Evolutionary conservation across 2,888 invertebrate species (phyloP), one percentile per base, ranked within the genome.

Genomic region (Odontocerum albicorne): DNA sequence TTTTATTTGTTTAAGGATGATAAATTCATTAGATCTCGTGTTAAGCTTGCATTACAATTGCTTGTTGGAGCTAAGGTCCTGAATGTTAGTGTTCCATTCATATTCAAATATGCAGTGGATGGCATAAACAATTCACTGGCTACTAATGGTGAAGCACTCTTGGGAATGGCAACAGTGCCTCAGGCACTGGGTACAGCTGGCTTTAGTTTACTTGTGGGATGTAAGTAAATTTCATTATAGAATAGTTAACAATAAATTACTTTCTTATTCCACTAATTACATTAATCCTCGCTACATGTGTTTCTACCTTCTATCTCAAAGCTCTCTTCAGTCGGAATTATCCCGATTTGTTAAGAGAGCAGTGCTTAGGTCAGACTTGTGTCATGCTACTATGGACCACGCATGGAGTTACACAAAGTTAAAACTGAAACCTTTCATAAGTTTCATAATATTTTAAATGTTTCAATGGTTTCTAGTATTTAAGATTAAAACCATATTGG

Each of bases 71-170:
- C 93, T 21, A 94, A 98, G 80, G 69, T 93, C 47, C 73, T 96
- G 67, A 97, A 92, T 66, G 94, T 97, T 1, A 78, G 86, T 42
- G 97, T 99, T 17, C 99, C 99, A 8, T 97, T 98, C 75, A 74
- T 97, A 53, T 96, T 99, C 74, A 97, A 98, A 72, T 88, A 92
- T 68, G 89, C 90, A 0, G 84, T 99, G 55, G 98, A 99, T 70
- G 84, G 85, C 63, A 82, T 97, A 59, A 96, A 95, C 68, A 74
- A 76, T 4, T 71, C 81, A 4, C 66, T 80, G 27, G 68, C 79
- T 2, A 65, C 69, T 0, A 68, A 72, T 0, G 75, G 77, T 0
- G 79, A 78, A 12, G 77, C 80, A n/a, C 56, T 83, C 52, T 70
- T 95, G 10, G 87, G 86, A 53, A 83, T 92, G 81, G 84, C 84